Base-by-base conservation (phyloP, 2,888 invertebrate species). In the Neoitamus cyanurus region DNA sequence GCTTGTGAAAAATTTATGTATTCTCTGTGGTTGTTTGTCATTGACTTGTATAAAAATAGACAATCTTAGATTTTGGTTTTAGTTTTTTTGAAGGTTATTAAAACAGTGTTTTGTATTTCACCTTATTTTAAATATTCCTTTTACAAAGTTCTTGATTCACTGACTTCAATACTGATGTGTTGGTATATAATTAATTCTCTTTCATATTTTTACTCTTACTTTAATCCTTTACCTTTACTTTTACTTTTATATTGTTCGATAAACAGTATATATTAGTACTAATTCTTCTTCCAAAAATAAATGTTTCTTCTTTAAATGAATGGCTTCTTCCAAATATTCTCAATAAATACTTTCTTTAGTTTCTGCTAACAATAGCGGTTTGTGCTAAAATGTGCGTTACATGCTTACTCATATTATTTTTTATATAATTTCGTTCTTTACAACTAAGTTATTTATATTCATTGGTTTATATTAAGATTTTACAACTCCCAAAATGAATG, bases 371-470 rank as follows among this genome's bases (percentile, higher is more conserved):
- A 69, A 25, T 83, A 83, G 73, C 58, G 36, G 20, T 83, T 83
- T 83, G 83, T 83, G 83, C 83, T 83, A n/a, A 72, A 70, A 83
- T 83, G 83, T 83, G 83, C 83, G 83, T 83, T 72, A 42, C 83
- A 83, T 70, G 83, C 83, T 83, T 78, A 75, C 42, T 75, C 42
- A 11, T 75, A 75, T 75, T 75, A 75, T 25, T 75, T 36, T 73
- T 75, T 75, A 73, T 73, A 31, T 28, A 48, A 58, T 78, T 78
- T 31, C 58, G n/a, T 48, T 78, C 34, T 46, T 77, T 78, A 78
- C 31, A 48, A 48, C 31, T 48, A 78, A 20, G 9, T 77, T 48
- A 70, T 58, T 3, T 31, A 78, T 42, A 78, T 31, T 42, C 6
- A 25, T 30, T 31, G 13, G 31, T 70, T 70, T 70, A 30, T 34